A percentile compares a stretch with the other conserved stretches of the same genome.
Conservation (phyloP, 2,888 invertebrate species). For the Drosophila rubida region DNA sequence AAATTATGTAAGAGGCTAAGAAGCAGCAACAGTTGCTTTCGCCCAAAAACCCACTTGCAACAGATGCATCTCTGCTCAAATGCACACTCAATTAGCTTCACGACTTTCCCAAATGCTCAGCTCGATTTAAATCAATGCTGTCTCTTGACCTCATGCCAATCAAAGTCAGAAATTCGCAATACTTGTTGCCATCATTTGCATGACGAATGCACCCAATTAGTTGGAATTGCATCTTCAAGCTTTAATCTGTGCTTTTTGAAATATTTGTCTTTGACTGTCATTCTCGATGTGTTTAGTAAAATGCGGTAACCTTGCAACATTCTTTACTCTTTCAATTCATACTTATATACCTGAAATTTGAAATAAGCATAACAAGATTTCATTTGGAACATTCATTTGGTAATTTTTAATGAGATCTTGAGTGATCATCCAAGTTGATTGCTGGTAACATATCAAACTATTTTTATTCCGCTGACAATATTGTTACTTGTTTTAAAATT, state of each 20-base stretch:
- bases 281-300: too few relatives aligned
- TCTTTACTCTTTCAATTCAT: background rate
- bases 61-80: background rate
- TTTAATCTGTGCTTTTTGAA: background rate
- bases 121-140: background rate
- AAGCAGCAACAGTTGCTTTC: constrained; percentile 3
- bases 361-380: too few relatives aligned
- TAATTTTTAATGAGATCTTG: too few relatives aligned
- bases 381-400: too few relatives aligned
- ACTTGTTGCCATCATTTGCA: background rate
- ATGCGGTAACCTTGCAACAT: too few relatives aligned
- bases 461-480: too few relatives aligned
- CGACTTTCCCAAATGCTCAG: background rate
- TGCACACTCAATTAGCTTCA: background rate
- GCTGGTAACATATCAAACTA: too few relatives aligned
- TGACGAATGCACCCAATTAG: background rate
- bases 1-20: background rate
- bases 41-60: background rate
- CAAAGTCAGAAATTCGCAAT: background rate
- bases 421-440: too few relatives aligned
- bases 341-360: too few relatives aligned
- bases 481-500: too few relatives aligned
- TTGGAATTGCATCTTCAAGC: background rate
- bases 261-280: background rate
- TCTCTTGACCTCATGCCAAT: background rate